phyloP scores from a whole-genome alignment of 2,888 invertebrate species.

The Limnephilus rhombicus region DNA sequence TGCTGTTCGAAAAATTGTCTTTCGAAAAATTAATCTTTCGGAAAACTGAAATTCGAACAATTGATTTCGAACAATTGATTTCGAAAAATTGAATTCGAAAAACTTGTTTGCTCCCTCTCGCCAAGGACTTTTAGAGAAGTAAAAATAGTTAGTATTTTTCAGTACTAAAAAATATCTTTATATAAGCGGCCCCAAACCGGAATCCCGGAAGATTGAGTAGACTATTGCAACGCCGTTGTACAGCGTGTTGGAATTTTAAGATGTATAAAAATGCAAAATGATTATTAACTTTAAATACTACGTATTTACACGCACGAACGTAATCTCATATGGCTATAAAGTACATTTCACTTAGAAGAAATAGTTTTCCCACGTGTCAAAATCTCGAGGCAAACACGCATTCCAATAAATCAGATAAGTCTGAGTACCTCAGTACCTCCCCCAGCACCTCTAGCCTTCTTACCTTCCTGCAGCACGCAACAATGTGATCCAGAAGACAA shows the following conservation, averaged over 20 bases:
- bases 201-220: neutral
- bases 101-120: too few species aligned
- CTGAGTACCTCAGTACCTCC: conserved; percentile 5
- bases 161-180: neutral
- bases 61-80: too few species aligned
- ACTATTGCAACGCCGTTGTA: neutral
- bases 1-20: too few species aligned
- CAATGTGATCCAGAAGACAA: conserved; percentile 32
- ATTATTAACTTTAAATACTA: neutral
- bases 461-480: conserved; percentile 13
- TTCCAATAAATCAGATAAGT: conserved; percentile 56
- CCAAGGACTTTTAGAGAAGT: neutral
- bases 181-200: neutral
- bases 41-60: too few species aligned
- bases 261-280: neutral
- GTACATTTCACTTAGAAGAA: neutral
- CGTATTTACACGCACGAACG: neutral
- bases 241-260: neutral
- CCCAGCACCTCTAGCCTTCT: neutral
- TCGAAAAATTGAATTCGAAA: too few species aligned
- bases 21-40: too few species aligned
- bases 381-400: conserved; percentile 53
- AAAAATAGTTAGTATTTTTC: neutral
- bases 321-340: neutral
- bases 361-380: conserved; percentile 57